Evolutionary conservation across 2,797 vertebrate species (phyloP), one percentile per base, ranked within the genome.

Genomic region (Octomys mimax): DNA sequence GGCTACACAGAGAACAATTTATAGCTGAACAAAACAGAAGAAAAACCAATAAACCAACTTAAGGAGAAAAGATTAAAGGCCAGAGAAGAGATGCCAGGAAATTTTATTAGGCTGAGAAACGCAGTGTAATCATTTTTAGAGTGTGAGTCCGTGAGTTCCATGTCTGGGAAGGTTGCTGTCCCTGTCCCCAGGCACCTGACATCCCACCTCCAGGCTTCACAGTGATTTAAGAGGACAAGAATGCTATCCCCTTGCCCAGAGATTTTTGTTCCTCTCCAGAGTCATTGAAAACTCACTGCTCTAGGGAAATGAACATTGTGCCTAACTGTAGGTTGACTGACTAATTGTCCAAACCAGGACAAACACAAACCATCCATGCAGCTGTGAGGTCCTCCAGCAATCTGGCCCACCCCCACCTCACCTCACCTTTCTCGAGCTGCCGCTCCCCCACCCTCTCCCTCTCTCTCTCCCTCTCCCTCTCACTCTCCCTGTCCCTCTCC

Each of bases 21-120:
- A 92, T 4, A 84, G 80, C 93, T 28, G 70, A 87, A 79, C 64
- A 80, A 87, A 93, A 42, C 57, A 81, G 82, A 71, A 75, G 52
- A 57, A 39, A 81, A 64, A 85, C 0, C 80, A 89, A 52, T 68
- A 61, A 71, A 79, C 66, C 31, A 80, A 77, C 39, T 10, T 49
- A 21, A 5, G 70, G 42, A 84, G 85, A 46, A 42, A 83, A 91
- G 75, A 89, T 33, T 26, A 42, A 70, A 89, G 79, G 52, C 68
- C 93, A 36, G 87, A 88, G 70, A 71, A 54, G 78, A 96, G 83
- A 33, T 6, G 4, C 59, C 16, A 59, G 75, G 93, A 52, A 79
- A 88, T 88, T 31, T 64, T 42, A 87, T 73, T 39, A 70, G 78
- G 36, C 21, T 33, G 80, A 31, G 80, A 87, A 77, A 18, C 26